Percentiles rank a stretch among this genome's conserved stretches.
phyloP scores from a whole-genome alignment of 2,797 vertebrate genomes.

The Cyprinella venusta region DNA sequence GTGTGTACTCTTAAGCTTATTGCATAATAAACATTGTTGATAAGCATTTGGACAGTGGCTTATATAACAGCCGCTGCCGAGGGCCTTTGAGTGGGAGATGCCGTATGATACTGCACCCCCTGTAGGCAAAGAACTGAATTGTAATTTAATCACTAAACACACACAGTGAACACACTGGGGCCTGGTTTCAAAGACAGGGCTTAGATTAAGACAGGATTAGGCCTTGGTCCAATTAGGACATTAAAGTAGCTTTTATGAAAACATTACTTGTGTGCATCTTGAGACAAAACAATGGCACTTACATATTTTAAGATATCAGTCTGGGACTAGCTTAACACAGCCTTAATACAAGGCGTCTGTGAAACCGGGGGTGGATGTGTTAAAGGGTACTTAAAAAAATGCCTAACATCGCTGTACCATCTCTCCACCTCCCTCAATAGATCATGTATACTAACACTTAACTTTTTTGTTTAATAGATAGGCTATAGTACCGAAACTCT shows the following conservation, averaged over 20 bases:
- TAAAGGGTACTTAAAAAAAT: neutral
- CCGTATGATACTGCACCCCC: slow-evolving; percentile 23
- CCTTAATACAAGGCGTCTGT: too few species aligned
- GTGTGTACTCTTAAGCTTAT: slow-evolving; percentile 32
- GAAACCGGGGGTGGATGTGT: too few species aligned
- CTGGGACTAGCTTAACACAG: too few species aligned
- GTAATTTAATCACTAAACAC: slow-evolving; percentile 2
- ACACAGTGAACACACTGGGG: neutral
- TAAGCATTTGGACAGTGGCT: slow-evolving; percentile 28
- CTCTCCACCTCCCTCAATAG: neutral
- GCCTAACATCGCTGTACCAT: neutral
- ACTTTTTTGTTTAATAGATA: neutral
- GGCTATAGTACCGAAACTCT: neutral
- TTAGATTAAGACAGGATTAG: neutral
- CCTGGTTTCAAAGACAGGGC: neutral
- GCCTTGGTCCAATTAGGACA: neutral
- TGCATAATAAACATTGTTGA: slow-evolving; percentile 27
- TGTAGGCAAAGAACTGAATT: neutral
- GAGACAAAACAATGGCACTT: neutral
- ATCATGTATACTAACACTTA: neutral
- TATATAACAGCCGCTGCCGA: slow-evolving; percentile 11
- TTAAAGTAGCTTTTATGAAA: neutral
- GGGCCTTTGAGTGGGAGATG: neutral
- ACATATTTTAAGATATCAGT: neutral
- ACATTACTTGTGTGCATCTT: neutral